These are phyloP conservation scores for Poicephalus meyeri DNA, from an alignment of 2,113 vertebrate genomes.

Conservation along the genomic window DNA sequence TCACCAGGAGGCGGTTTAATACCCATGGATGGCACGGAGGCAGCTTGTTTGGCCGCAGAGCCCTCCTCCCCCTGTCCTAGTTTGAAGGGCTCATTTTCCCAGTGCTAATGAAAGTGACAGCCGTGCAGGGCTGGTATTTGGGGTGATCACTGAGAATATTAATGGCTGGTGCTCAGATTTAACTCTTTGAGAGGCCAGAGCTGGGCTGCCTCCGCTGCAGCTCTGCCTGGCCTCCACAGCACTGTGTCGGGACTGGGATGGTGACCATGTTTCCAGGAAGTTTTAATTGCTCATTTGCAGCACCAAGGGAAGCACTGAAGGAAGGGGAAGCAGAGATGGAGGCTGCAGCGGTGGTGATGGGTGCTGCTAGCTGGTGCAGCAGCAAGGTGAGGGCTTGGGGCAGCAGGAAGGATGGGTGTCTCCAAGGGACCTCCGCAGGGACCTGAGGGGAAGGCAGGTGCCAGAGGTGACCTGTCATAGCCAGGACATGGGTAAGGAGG, in stretches of 20 bases:
- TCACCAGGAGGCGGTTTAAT: not conserved
- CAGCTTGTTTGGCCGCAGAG: not conserved
- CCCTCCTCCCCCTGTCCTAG: conserved; percentile 35
- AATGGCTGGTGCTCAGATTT: not conserved
- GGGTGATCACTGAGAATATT: conserved; percentile 43
- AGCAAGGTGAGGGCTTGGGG: accelerated
- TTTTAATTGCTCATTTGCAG: not conserved
- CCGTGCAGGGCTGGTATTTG: conserved; percentile 50
- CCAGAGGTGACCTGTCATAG: not conserved
- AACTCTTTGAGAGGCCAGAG: conserved; percentile 2
- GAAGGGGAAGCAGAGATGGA: not conserved
- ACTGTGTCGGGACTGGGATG: accelerated
- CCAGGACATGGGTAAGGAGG: not conserved
- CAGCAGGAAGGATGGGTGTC: not conserved
- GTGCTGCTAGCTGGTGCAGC: not conserved
- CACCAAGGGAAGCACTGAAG: not conserved
- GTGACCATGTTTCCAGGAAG: accelerated
- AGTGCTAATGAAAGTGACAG: conserved; percentile 65
- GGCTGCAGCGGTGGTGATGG: not conserved
- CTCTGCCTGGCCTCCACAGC: not conserved
- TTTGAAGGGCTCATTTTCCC: conserved; percentile 61
- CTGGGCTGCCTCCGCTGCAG: accelerated
- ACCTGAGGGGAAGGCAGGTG: not conserved
- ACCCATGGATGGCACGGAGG: not conserved
- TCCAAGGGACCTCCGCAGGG: not conserved